A percentile compares a stretch with the other conserved stretches of the same genome.
Conservation (phyloP, 2,888 invertebrate genomes). For the Cristatella mucedo region DNA sequence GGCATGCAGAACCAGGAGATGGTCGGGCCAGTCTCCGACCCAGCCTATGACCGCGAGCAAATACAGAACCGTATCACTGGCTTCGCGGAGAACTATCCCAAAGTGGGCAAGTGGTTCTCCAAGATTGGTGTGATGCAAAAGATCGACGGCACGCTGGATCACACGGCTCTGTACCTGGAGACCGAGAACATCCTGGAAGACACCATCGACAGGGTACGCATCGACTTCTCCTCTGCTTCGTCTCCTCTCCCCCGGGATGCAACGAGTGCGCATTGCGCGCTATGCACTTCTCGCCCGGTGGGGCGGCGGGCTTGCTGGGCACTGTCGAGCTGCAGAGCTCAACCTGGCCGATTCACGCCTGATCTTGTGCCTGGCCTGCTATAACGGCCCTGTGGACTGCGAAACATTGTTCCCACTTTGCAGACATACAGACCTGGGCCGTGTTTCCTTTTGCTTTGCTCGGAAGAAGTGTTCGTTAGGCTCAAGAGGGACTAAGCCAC, state of each 20-base stretch:
- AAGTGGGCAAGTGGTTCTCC: constrained; percentile 33
- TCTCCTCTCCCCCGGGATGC: constrained; percentile 2
- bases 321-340: neutral
- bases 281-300: neutral
- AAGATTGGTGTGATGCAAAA: constrained; percentile 27
- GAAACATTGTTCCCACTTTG: no score
- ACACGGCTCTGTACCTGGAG: constrained; percentile 23
- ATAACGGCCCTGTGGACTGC: no score
- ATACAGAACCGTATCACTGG: constrained; percentile 27
- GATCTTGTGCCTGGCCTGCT: neutral
- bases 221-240: no score
- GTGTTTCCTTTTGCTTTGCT: no score
- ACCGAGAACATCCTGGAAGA: constrained; percentile 32
- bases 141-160: constrained; percentile 24
- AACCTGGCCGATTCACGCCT: neutral
- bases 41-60: constrained; percentile 32
- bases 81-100: constrained; percentile 32
- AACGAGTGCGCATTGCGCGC: constrained; percentile 1
- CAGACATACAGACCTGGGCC: no score
- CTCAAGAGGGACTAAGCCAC: no score
- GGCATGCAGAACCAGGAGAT: constrained; percentile 30
- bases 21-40: constrained; percentile 27
- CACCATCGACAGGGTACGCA: constrained; percentile 24
- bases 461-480: no score
- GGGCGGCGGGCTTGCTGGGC: no score